phyloP scores from a whole-genome alignment of 1,140 invertebrate species.

The Babylonia areolata region DNA sequence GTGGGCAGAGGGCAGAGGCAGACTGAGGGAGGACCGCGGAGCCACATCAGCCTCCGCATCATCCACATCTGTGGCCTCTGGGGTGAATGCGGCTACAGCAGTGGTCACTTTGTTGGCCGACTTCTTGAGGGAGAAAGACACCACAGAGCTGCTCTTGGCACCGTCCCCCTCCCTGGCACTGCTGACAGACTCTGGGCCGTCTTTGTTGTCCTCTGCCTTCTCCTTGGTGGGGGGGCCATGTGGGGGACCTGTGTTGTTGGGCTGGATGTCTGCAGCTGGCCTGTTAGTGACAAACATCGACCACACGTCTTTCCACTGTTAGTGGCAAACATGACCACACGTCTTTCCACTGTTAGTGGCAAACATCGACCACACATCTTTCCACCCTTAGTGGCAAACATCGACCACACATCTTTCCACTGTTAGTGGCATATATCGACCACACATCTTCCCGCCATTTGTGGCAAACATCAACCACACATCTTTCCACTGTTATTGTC shows the following conservation, averaged over 20 bases:
- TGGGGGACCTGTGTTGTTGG: background rate
- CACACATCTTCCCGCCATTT: no score
- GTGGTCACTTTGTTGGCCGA: slow-evolving; percentile 28
- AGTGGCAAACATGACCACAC: no score
- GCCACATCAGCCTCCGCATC: background rate
- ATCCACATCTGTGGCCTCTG: background rate
- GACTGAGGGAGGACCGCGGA: background rate
- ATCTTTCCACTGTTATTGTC: no score
- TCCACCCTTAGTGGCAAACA: no score
- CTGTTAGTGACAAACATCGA: no score
- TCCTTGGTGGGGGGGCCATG: background rate
- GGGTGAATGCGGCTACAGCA: slow-evolving; percentile 26
- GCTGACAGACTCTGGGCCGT: background rate
- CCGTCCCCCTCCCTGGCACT: background rate
- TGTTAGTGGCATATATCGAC: no score
- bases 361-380: no score
- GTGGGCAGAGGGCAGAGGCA: background rate
- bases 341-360: no score
- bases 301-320: no score
- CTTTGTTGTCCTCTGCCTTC: background rate
- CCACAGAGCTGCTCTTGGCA: background rate
- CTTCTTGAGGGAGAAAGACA: slow-evolving; percentile 36
- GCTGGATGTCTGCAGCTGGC: background rate
- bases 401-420: no score
- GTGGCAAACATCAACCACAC: no score